Base-by-base conservation (phyloP, 1,140 invertebrate species). In the Daktulosphaira vitifoliae region DNA sequence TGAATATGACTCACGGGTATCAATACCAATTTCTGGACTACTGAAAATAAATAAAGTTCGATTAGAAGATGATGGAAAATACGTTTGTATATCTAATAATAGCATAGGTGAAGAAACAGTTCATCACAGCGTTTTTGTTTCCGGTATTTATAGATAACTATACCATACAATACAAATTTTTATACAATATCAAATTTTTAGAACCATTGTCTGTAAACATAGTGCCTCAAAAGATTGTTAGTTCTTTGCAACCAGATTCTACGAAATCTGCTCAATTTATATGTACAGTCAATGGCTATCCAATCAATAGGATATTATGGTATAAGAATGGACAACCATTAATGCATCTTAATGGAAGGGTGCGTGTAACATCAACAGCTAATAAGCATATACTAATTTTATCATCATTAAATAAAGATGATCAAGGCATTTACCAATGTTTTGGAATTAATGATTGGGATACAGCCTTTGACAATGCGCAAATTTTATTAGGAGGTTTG, bases 341-440 rank as follows among this genome's bases (percentile, higher is more conserved):
- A 20, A 42, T 68, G 46, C 54, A 16, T 16, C 48, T 68, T 46
- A 66, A 53, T 22, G 44, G 39, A 16, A 52, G 71, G 26, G 68
- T 69, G 33, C 66, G 71, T 33, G 53, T 73, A 7, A 70, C 68
- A n/a, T 66, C 62, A 11, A 67, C 51, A 23, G 68, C 66, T 7
- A 67, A 71, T 29, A 74, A 78, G 50, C 56, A 62, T 20, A 16
- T 48, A 20, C 20, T 44, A 15, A 70, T 89, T 65, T 82, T 93
- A 69, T 79, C 81, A 23, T 80, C 84, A 13, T 80, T 90, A 15
- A 82, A 83, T 23, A 83, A 84, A 68, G 82, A 87, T 52, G 89
- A 92, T 74, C 81, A 86, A 66, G 90, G 90, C 3, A 86, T 92
- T 80, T 96, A 92, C 76, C 90, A 92, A 69, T 96, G 92, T 74